Evolutionary conservation across 2,888 invertebrate species (phyloP).

Genomic region (Allophyes oxyacanthae): DNA sequence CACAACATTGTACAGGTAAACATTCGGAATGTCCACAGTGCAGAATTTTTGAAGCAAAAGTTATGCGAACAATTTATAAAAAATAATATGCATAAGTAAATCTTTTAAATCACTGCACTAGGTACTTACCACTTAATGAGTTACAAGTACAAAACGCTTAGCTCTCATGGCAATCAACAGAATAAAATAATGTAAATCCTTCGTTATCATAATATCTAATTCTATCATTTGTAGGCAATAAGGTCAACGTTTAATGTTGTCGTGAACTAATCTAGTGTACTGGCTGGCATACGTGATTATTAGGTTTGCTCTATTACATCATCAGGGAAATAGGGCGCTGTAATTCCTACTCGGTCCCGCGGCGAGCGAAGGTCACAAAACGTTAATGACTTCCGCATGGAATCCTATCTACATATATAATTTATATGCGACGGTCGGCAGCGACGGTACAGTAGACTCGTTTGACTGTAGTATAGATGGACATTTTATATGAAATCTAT

Average conservation of each 20-base stretch:
- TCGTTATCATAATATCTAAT: slow-evolving; percentile 28
- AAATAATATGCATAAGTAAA: slow-evolving; percentile 6
- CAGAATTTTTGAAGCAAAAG: not conserved
- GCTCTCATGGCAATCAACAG: slow-evolving; percentile 23
- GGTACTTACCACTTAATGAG: not conserved
- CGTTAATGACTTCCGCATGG: slow-evolving; percentile 79
- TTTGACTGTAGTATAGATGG: slow-evolving; percentile 22
- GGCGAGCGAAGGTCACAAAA: slow-evolving; percentile 76
- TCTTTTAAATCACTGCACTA: not conserved
- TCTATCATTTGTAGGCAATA: slow-evolving; percentile 36
- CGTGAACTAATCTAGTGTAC: slow-evolving; percentile 54
- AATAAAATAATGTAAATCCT: slow-evolving; percentile 27
- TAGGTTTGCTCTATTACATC: slow-evolving; percentile 70
- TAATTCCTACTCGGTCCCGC: slow-evolving; percentile 69
- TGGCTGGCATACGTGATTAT: slow-evolving; percentile 58
- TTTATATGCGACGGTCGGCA: slow-evolving; percentile 64
- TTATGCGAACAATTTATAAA: slow-evolving; percentile 3
- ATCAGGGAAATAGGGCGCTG: slow-evolving; percentile 80
- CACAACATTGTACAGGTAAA: slow-evolving; percentile 27
- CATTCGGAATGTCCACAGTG: slow-evolving; percentile 5
- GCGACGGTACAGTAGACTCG: slow-evolving; percentile 25
- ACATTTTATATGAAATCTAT: slow-evolving; percentile 6
- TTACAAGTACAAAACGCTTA: slow-evolving; percentile 14
- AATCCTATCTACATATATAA: slow-evolving; percentile 75
- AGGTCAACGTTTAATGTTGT: slow-evolving; percentile 37